Conservation (phyloP, 2,113 vertebrate genomes). For the Erythrocercus mccallii region DNA sequence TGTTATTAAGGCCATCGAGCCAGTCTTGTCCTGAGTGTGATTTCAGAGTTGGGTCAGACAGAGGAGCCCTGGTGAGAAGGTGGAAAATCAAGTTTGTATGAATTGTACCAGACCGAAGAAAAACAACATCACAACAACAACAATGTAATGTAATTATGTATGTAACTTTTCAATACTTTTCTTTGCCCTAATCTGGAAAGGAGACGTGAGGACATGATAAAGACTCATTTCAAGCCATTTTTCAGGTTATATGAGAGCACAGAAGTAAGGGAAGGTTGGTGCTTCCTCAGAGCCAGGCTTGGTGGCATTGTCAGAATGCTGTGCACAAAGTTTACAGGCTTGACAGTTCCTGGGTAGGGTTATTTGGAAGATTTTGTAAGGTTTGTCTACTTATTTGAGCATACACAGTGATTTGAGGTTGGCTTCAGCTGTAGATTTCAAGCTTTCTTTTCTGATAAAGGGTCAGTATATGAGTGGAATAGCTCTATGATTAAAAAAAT, state of each 20-base stretch:
- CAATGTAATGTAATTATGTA: no score
- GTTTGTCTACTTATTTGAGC: background rate
- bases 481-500: background rate
- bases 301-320: accelerated
- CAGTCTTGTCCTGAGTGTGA: background rate
- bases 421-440: background rate
- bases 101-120: background rate
- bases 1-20: background rate
- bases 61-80: background rate
- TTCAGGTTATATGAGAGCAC: background rate
- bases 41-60: background rate
- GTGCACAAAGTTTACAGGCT: background rate
- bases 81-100: background rate
- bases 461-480: background rate
- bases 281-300: background rate
- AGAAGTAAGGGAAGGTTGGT: background rate
- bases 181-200: background rate
- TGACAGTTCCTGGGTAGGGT: background rate
- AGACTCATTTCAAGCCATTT: background rate
- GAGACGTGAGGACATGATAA: background rate
- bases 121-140: background rate
- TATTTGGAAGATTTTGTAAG: background rate
- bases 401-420: background rate
- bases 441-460: background rate
- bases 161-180: background rate